Base-by-base conservation (phyloP, 2,113 vertebrate species). In the Lonchura striata region DNA sequence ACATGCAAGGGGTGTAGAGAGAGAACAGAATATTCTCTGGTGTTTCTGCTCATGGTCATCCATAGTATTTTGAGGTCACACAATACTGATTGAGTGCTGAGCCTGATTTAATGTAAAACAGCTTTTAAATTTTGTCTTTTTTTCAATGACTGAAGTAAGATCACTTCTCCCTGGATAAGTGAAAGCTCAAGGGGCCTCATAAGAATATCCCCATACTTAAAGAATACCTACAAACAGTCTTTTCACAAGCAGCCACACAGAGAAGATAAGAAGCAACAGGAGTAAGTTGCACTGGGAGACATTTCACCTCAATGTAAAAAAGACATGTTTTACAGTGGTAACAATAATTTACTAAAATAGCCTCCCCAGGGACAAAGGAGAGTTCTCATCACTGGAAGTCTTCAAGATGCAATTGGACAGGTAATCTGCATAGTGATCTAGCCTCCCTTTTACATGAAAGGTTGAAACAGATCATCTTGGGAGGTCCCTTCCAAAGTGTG, bases 221-320 rank as follows among this genome's bases (percentile, higher is more conserved):
- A 88, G 25, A 5, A 8, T 11, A 57, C 10, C 25, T 83, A 31
- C 25, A 72, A 60, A 42, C 11, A 0, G 1, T 54, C 7, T 53
- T 53, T 47, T 64, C 69, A 33, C 6, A 60, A 81, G 23, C 41
- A 69, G 41, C 7, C 41, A 54, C 35, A 16, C 2, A 20, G 13
- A 50, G 21, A 64, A 77, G 63, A 50, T 37, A 83, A 83, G n/a
- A 6, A 41, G 16, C 17, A 65, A 33, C 0, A 0, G 25, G 18
- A 14, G 8, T 15, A 46, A 60, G 12, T 24, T 52, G 19, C n/a
- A 81, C 2, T 1, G 9, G 37, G 8, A 81, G 46, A 77, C 1
- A 16, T 61, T 90, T 81, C 30, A 69, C 16, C 15, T 21, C 19
- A 7, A 22, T 33, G 39, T 47, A 35, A 37, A 31, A 68, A 61